Evolutionary conservation across 2,797 vertebrate genomes (phyloP).

Genomic region (Tenualosa ilisha): DNA sequence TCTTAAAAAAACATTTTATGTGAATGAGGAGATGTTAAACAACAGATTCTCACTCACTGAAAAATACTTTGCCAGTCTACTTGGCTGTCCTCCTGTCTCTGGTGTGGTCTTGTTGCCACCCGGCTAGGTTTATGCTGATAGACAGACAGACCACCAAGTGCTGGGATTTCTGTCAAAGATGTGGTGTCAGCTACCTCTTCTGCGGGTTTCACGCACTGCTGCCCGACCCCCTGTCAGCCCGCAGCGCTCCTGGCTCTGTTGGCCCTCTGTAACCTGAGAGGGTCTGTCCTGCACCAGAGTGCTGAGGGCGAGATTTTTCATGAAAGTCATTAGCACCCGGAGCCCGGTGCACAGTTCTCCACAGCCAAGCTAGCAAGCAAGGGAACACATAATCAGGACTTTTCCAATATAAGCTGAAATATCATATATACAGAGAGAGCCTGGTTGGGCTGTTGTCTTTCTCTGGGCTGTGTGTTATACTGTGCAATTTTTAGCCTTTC

Average conservation of each 20-base stretch:
- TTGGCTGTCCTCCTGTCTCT: not conserved
- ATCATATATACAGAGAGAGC: not conserved
- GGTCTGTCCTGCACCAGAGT: slow-evolving; percentile 37
- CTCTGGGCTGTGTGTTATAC: not conserved
- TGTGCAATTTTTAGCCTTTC: not conserved
- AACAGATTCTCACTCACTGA: not conserved
- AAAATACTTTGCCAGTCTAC: not conserved
- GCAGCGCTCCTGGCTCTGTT: slow-evolving; percentile 15
- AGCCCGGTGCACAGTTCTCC: not conserved
- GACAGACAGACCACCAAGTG: slow-evolving; percentile 54
- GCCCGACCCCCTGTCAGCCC: slow-evolving; percentile 48
- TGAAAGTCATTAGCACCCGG: slow-evolving; percentile 1
- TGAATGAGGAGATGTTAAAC: not conserved
- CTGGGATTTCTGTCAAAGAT: slow-evolving; percentile 56
- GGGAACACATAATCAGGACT: not conserved
- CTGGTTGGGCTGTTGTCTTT: not conserved
- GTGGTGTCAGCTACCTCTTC: slow-evolving; percentile 58
- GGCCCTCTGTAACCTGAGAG: slow-evolving; percentile 61
- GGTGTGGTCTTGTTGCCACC: not conserved
- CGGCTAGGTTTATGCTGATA: not conserved
- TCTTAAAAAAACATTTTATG: no score
- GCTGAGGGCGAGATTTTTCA: slow-evolving; percentile 36
- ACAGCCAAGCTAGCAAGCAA: not conserved
- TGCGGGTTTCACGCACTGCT: slow-evolving; percentile 48
- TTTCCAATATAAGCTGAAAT: not conserved